These are phyloP conservation scores for Heliconius aoede DNA, from an alignment of 2,888 invertebrate species.

Conservation along the genomic window DNA sequence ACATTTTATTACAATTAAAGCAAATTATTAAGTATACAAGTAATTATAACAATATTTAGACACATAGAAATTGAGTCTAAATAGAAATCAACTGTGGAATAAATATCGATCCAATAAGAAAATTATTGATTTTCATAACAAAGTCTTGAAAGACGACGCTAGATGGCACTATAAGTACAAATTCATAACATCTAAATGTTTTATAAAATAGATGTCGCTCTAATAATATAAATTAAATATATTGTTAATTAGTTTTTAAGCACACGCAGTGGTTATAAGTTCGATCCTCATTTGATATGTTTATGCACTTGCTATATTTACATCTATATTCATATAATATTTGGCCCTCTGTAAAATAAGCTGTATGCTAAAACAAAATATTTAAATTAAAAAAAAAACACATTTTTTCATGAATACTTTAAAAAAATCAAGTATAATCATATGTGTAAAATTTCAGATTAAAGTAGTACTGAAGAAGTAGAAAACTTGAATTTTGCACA, in stretches of 20 bases:
- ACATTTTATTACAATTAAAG: no score
- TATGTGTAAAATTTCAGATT: neutral
- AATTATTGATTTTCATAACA: constrained; percentile 49
- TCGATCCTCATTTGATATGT: no score
- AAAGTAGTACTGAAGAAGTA: neutral
- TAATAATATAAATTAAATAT: neutral
- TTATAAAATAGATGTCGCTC: constrained; percentile 42
- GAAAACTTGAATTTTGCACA: neutral
- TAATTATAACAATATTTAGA: neutral
- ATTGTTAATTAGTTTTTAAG: no score
- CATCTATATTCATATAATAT: no score
- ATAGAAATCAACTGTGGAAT: neutral
- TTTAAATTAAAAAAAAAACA: neutral
- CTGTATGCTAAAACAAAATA: no score
- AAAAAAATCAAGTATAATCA: neutral
- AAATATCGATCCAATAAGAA: constrained; percentile 32
- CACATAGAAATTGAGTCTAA: neutral
- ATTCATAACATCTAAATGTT: neutral
- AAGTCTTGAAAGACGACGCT: constrained; percentile 40
- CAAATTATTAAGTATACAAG: no score
- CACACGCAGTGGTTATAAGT: no score
- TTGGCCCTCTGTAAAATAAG: no score
- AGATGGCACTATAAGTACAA: constrained; percentile 50
- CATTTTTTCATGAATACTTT: neutral
- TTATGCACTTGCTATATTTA: no score